Base-by-base conservation (phyloP, 1,140 invertebrate genomes). In the Eciton burchellii region DNA sequence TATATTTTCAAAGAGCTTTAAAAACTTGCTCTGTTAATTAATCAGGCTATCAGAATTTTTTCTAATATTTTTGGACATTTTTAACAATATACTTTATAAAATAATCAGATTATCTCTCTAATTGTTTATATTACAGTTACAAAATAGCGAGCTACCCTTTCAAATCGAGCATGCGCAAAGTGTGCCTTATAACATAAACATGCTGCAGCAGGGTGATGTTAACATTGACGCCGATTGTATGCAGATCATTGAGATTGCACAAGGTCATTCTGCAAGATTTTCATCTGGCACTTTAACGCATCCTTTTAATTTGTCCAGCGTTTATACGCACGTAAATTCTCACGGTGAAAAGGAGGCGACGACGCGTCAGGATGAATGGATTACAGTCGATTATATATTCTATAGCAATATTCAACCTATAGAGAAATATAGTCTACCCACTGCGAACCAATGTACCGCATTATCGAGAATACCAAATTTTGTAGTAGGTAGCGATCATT, bases 341-440 rank as follows among this genome's bases (percentile, higher is more conserved):
- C 84, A 92, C 14, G 92, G 93, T 0, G 83, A 91, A 41, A 82
- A 74, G 6, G 95, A 96, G 86, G 97, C 95, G 0, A 97, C 97
- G 1, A 97, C 97, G 0, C 95, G 95, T 92, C 97, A 98, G 88
- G 93, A 96, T 56, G 82, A 93, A n/a, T 98, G 97, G 97, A 93
- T 96, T 9, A 96, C 96, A 0, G 97, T 98, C 0, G 97, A 98
- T 93, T 98, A 97, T 88, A 97, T 98, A 82, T 97, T 97, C 90
- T 97, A 96, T 85, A 96, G 95, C 94, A 95, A 94, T 41, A 81
- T 92, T 62, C 94, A 95, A 86, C 92, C 96, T 8, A 24, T 97
- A 24, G 94, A 95, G 41, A 94, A 95, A 9, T 96, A 96, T 54
- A 92, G 91, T 21, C 93, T 98, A 59, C 96, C 97, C 14, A 96